Base-by-base conservation (phyloP, 2,888 invertebrate species). In the Eupithecia dodoneata region DNA sequence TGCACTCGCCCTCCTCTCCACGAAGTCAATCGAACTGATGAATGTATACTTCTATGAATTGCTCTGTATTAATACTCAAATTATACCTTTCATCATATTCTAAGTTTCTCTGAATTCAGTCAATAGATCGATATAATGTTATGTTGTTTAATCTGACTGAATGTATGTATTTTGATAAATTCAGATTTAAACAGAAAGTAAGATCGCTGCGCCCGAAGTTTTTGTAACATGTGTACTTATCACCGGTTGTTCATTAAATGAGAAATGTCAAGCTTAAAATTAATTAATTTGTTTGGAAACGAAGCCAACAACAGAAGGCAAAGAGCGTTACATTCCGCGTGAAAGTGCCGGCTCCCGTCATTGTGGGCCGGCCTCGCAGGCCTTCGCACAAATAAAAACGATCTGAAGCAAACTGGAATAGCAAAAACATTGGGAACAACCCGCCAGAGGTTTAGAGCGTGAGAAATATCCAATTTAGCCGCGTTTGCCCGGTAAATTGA, bases 391-490 rank as follows among this genome's bases (percentile, higher is more conserved):
- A 82, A 82, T 81, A 83, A 82, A 83, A 83, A 82, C 80, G 71
- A 80, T 74, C 79, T 79, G 77, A 81, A 75, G 76, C 81, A 79
- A 81, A 80, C 76, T 78, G 76, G 76, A 79, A 81, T 78, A 80
- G 82, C 80, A 83, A 84, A 89, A 89, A 88, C 86, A 88, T 83
- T 84, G 85, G 83, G 83, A 89, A 87, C 87, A 87, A 83, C 86
- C 84, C 84, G 83, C 86, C 85, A 82, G 86, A 86, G 88, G 87
- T 86, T 90, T 86, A 89, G 90, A 84, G 89, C 87, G 91, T 91
- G 93, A 92, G 91, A 93, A 93, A 93, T 93, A 92, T 92, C 93
- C 94, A 94, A 94, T 94, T 94, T 94, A 90, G 91, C 90, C 86
- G 90, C 90, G 91, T 91, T 93, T 92, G 88, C 91, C 90, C 92